Percentiles rank a stretch among this genome's conserved stretches.
phyloP scores from a whole-genome alignment of 30 jellyfish, hydroid and myxozoan genomes.

The Morbakka virulenta region DNA sequence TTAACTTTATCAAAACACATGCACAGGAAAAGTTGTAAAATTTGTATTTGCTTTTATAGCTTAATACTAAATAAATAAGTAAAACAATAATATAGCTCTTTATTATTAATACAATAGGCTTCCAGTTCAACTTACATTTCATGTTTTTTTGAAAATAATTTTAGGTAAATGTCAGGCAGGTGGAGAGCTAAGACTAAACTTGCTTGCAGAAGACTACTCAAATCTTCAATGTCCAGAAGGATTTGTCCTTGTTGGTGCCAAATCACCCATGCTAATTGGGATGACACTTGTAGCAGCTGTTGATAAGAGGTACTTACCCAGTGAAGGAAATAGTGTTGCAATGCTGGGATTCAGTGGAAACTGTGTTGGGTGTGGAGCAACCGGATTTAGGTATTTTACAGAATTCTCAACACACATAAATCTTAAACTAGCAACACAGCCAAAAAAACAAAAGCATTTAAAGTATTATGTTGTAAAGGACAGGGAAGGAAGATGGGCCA shows the following conservation, averaged over 20 bases:
- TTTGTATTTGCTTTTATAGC: too few species aligned
- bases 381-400: constrained; percentile 86
- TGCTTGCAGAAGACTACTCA: constrained; percentile 46
- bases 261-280: constrained; percentile 82
- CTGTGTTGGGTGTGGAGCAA: constrained; percentile 91
- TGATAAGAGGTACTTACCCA: constrained; percentile 74
- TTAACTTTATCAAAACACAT: too few species aligned
- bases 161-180: constrained; percentile 89
- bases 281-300: constrained; percentile 85
- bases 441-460: constrained; percentile 81
- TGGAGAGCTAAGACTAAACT: constrained; percentile 72
- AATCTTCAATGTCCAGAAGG: constrained; percentile 68
- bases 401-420: constrained; percentile 85
- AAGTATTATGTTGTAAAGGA: constrained; percentile 62
- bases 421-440: constrained; percentile 84
- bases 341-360: constrained; percentile 86
- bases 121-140: too few species aligned
- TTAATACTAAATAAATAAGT: too few species aligned
- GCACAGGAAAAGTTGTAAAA: too few species aligned
- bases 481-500: constrained; percentile 75
- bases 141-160: not conserved
- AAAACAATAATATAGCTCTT: too few species aligned
- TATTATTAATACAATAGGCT: too few species aligned
- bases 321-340: constrained; percentile 70
- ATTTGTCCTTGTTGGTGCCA: constrained; percentile 80